A percentile compares a stretch with the other conserved stretches of the same genome.
phyloP scores from a whole-genome alignment of 2,888 invertebrate genomes.

The Macrosiphum euphorbiae region DNA sequence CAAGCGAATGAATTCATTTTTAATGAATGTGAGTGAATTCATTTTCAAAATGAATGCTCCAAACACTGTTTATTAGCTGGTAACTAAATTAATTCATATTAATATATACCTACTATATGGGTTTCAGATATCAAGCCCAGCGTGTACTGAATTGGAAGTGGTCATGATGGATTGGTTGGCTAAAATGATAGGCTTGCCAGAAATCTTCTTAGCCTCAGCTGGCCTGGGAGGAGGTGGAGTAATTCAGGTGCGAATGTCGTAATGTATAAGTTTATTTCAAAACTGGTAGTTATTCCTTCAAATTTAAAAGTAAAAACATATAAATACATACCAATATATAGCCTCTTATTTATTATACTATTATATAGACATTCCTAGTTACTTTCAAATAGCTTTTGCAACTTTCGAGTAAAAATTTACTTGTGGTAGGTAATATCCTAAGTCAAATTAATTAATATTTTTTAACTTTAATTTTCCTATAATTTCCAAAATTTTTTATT shows the following conservation, averaged over 20 bases:
- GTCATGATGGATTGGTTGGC: conserved; percentile 97
- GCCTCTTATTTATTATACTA: background rate
- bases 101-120: background rate
- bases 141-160: conserved; percentile 95
- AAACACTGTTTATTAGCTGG: background rate
- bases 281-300: background rate
- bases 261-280: background rate
- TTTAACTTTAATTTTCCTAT: background rate
- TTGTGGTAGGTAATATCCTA: background rate
- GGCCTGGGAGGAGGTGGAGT: conserved; percentile 88
- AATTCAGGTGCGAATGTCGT: conserved; percentile 73
- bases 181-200: conserved; percentile 89
- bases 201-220: conserved; percentile 85
- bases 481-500: background rate
- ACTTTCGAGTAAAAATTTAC: background rate
- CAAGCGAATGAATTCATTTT: background rate
- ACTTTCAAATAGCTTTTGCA: background rate
- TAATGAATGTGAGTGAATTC: background rate
- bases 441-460: background rate
- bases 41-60: background rate
- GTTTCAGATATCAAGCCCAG: conserved; percentile 88
- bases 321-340: background rate
- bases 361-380: background rate
- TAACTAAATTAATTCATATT: conserved; percentile 1
- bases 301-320: background rate